Evolutionary conservation across 1,140 invertebrate genomes (phyloP).

Genomic region (Neotoxoptera formosana): DNA sequence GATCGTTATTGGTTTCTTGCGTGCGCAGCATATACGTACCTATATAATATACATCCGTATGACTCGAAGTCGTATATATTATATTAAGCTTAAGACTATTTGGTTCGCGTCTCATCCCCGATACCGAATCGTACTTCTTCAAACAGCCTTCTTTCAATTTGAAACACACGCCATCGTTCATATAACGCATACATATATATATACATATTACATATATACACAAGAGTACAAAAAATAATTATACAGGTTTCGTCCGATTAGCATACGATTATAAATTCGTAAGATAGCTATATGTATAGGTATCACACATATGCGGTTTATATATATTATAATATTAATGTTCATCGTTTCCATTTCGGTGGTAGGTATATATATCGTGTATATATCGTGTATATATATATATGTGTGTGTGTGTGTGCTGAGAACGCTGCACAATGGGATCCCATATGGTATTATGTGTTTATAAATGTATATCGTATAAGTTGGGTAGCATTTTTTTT

Average conservation of each 20-base stretch:
- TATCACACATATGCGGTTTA: not conserved
- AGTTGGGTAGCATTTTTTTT: not conserved
- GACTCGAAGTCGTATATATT: too few relatives aligned
- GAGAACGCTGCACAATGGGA: not conserved
- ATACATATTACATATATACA: not conserved
- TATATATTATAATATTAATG: conserved; percentile 18
- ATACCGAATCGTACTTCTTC: not conserved
- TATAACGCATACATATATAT: not conserved
- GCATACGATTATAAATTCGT: conserved; percentile 8
- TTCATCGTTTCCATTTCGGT: not conserved
- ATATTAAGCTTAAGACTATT: not conserved
- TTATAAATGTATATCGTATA: not conserved
- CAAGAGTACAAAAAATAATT: not conserved
- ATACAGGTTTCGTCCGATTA: conserved; percentile 9
- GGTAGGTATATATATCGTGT: too few relatives aligned
- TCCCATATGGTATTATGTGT: not conserved
- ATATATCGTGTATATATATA: too few relatives aligned
- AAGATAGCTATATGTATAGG: not conserved
- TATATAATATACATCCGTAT: too few relatives aligned
- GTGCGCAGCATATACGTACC: too few relatives aligned
- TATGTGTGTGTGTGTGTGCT: too few relatives aligned
- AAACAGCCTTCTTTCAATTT: not conserved
- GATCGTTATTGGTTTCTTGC: too few relatives aligned
- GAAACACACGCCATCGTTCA: not conserved
- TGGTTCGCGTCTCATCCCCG: not conserved